Evolutionary conservation across 1,140 invertebrate genomes (phyloP).

Genomic region (Drosophila persimilis): DNA sequence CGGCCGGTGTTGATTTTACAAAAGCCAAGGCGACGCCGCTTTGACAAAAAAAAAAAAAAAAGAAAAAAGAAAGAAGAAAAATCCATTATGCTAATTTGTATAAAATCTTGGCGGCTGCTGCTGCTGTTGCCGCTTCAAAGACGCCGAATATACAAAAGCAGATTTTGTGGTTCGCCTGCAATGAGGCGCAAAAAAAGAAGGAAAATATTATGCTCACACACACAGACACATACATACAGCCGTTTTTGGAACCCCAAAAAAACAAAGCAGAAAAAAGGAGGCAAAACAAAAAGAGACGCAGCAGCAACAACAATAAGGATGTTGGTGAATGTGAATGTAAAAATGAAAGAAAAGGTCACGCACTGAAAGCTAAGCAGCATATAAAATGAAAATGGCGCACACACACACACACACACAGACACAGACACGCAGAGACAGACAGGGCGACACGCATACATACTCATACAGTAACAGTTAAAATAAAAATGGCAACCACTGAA

Average conservation of each 20-base stretch:
- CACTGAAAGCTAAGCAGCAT: slow-evolving; percentile 79
- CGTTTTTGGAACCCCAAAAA: background rate
- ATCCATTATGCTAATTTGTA: slow-evolving; percentile 81
- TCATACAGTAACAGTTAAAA: slow-evolving; percentile 47
- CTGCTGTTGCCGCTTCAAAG: slow-evolving; percentile 57
- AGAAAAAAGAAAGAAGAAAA: slow-evolving; percentile 29
- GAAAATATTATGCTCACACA: slow-evolving; percentile 53
- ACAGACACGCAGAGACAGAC: slow-evolving; percentile 8
- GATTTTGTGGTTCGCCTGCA: slow-evolving; percentile 58
- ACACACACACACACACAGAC: slow-evolving; percentile 27
- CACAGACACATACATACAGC: slow-evolving; percentile 19
- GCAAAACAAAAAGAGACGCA: slow-evolving; percentile 48
- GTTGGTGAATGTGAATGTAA: slow-evolving; percentile 59
- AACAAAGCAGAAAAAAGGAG: slow-evolving; percentile 6
- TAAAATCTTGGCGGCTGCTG: slow-evolving; percentile 53
- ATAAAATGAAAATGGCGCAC: slow-evolving; percentile 72
- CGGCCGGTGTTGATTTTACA: slow-evolving; percentile 55
- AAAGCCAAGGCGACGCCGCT: slow-evolving; percentile 53
- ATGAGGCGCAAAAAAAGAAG: slow-evolving; percentile 44
- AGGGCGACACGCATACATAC: slow-evolving; percentile 23
- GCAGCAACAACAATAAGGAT: slow-evolving; percentile 33
- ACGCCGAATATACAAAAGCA: slow-evolving; percentile 70
- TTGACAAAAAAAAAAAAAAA: slow-evolving; percentile 57
- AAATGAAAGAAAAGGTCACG: slow-evolving; percentile 80
- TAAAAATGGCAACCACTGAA: slow-evolving; percentile 67